Evolutionary conservation across 2,797 vertebrate species (phyloP), one percentile per base, ranked within the genome.

Genomic region (Manis javanica): DNA sequence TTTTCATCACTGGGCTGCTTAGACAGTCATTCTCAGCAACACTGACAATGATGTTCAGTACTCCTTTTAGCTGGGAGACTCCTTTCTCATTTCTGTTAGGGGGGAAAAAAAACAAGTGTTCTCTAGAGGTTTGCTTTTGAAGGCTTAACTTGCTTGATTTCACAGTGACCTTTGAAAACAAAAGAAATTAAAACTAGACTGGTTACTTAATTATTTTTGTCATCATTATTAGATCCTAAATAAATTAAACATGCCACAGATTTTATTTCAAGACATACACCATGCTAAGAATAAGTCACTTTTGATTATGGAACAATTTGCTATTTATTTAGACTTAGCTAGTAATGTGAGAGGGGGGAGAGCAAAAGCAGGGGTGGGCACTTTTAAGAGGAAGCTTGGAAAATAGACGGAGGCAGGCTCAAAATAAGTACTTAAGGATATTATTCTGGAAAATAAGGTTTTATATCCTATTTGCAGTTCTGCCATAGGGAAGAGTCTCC

Each of bases 121-220:
- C 96, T 95, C 84, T 53, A 75, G 95, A 96, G 84, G 37, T 42
- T 97, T 95, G 90, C 79, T 87, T 95, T 88, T 86, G 94, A 95
- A 37, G 16, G 89, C 91, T 96, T 96, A 94, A 93, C 96, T 97
- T 97, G 93, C 87, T 95, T 96, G 91, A 96, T 97, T 97, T 97
- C 95, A 98, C 95, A 96, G 75, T 95, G 92, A 97, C 95, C 96
- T 97, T 97, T 94, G 92, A 90, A 98, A 98, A 97, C 96, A 98
- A 96, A 97, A 97, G 97, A 93, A 97, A 97, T 97, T 96, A 96
- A 97, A 97, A 95, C 96, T 94, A 78, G 92, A 92, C 85, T 89
- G 93, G 77, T 94, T 96, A 93, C 93, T 97, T 97, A 95, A 95
- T 98, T 97, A 95, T 95, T 97, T 95, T 97, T 96, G 92, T 95